Percentiles rank a stretch among this genome's conserved stretches.
These are phyloP conservation scores for Anas bernieri DNA, from an alignment of 2,797 vertebrate genomes.

Conservation along the genomic window DNA sequence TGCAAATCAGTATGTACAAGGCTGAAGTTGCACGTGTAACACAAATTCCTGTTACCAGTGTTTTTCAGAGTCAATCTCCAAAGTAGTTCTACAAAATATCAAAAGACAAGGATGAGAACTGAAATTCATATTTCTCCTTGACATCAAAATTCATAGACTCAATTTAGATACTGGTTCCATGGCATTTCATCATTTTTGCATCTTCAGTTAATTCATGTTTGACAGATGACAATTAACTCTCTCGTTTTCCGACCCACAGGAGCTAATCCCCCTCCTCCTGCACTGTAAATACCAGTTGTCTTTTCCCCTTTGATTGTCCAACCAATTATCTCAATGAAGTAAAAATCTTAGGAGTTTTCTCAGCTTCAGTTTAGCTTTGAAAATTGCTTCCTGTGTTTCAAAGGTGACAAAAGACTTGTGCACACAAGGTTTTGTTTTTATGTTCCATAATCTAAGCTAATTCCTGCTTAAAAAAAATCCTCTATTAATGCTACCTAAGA, in stretches of 20 bases:
- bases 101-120: neutral
- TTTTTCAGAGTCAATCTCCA: neutral
- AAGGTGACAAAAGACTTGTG: neutral
- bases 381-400: neutral
- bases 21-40: neutral
- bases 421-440: neutral
- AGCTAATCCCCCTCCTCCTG: neutral
- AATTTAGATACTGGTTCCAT: neutral
- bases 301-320: neutral
- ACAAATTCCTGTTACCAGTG: neutral
- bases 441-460: neutral
- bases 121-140: neutral
- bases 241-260: fast-evolving
- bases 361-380: neutral
- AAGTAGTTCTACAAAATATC: neutral
- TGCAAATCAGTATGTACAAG: neutral
- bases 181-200: neutral
- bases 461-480: neutral
- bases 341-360: neutral
- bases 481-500: neutral
- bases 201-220: neutral
- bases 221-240: neutral
- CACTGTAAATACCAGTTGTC: neutral
- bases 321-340: neutral
- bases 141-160: neutral